These are phyloP conservation scores for Ctenoplectra terminalis DNA, from an alignment of 1,140 invertebrate species.

Conservation along the genomic window DNA sequence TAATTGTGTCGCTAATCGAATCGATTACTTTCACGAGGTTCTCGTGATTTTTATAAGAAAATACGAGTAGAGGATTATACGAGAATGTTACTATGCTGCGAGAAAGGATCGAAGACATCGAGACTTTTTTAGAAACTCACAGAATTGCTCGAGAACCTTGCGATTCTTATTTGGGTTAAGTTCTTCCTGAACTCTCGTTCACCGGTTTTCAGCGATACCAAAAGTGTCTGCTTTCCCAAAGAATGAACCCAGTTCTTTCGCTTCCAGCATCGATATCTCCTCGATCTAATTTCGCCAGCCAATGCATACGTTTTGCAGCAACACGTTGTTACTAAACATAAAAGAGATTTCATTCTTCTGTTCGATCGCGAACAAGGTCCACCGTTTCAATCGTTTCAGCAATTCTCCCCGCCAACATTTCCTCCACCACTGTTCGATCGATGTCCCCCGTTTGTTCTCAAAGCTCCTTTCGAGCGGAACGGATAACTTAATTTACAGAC, in stretches of 20 bases:
- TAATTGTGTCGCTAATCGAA: not conserved
- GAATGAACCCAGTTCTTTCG: not conserved
- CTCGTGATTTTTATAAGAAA: not conserved
- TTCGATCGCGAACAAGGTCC: not conserved
- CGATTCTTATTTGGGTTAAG: not conserved
- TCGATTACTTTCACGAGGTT: not conserved
- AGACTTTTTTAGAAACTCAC: accelerated
- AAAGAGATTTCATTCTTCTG: not conserved
- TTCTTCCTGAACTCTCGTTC: not conserved
- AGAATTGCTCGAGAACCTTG: not conserved
- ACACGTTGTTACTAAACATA: not conserved
- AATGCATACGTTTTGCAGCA: not conserved
- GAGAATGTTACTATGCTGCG: not conserved
- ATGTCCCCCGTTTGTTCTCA: not conserved
- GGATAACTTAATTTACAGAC: slow-evolving; percentile 63
- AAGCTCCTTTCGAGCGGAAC: not conserved
- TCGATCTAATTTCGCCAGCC: not conserved
- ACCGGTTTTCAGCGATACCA: not conserved
- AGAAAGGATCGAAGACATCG: no score
- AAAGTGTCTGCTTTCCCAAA: not conserved
- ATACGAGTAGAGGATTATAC: not conserved
- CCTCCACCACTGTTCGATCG: no score
- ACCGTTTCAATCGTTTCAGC: not conserved
- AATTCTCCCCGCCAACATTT: not conserved
- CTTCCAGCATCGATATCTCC: not conserved